Evolutionary conservation across 1,140 invertebrate genomes (phyloP).

Genomic region (Arctopsyche grandis): DNA sequence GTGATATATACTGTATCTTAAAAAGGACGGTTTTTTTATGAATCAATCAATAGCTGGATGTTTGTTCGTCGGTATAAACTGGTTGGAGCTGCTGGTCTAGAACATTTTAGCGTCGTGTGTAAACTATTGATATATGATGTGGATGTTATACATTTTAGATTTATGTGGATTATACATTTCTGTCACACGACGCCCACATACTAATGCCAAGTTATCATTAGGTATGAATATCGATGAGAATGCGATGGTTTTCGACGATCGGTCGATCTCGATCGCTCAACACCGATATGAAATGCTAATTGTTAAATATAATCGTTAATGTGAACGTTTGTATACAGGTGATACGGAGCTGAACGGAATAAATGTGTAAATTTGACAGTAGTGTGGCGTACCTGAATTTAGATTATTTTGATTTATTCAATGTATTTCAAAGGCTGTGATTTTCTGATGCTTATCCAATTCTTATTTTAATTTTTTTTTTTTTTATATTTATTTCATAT

Average conservation of each 20-base stretch:
- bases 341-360: not conserved
- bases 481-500: not conserved
- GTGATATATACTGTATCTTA: too few species aligned
- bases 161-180: conserved; percentile 11
- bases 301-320: not conserved
- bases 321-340: conserved; percentile 14
- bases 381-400: conserved; percentile 35
- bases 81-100: too few species aligned
- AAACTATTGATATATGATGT: not conserved
- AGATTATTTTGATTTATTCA: conserved; percentile 34
- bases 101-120: not conserved
- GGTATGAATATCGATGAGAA: too few species aligned
- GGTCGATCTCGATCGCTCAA: too few species aligned
- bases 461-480: not conserved
- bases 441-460: conserved; percentile 28
- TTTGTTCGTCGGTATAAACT: too few species aligned
- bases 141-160: conserved; percentile 13
- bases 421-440: conserved; percentile 33
- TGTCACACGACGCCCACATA: conserved; percentile 6
- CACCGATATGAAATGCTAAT: too few species aligned
- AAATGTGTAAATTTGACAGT: conserved; percentile 10
- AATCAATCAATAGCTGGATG: too few species aligned
- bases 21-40: too few species aligned
- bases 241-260: too few species aligned
- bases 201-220: not conserved